Conservation (phyloP, 2,888 invertebrate genomes). For the Petrolisthes manimaculis region DNA sequence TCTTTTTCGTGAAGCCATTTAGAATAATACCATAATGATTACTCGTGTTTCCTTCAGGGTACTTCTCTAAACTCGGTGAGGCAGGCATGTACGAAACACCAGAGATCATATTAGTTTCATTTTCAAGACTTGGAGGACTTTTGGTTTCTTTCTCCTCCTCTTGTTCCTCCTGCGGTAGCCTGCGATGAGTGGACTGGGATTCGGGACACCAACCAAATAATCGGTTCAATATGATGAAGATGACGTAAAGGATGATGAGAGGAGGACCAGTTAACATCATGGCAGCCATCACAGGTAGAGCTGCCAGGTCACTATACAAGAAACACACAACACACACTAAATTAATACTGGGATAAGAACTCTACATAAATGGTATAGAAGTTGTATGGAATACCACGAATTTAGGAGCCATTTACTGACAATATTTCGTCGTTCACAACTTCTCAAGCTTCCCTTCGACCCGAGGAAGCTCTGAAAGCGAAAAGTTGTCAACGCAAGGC, state of each 20-base stretch:
- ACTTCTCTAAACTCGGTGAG: not conserved
- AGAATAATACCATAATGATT: not conserved
- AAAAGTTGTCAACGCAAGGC: too few species aligned
- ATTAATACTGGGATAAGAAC: too few species aligned
- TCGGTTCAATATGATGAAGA: conserved; percentile 6
- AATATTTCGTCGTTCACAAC: too few species aligned
- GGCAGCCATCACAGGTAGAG: conserved; percentile 51
- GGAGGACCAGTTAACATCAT: conserved; percentile 53
- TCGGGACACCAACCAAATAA: conserved; percentile 39
- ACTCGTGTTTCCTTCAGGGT: not conserved
- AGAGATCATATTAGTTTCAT: not conserved
- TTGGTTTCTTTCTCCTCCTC: not conserved
- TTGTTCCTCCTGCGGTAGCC: not conserved
- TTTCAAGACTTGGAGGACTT: too few species aligned
- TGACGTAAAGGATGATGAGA: conserved; percentile 22
- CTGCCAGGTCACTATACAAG: conserved; percentile 48
- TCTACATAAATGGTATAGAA: too few species aligned
- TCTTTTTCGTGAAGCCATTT: conserved; percentile 4
- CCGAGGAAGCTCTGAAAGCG: too few species aligned
- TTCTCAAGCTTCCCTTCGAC: too few species aligned
- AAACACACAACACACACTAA: not conserved
- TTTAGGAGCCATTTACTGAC: too few species aligned
- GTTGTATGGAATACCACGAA: too few species aligned
- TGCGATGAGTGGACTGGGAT: not conserved
- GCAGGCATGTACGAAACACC: not conserved